A percentile compares a stretch with the other conserved stretches of the same genome.
phyloP scores from a whole-genome alignment of 1,140 invertebrate species.

The Penaeus indicus region DNA sequence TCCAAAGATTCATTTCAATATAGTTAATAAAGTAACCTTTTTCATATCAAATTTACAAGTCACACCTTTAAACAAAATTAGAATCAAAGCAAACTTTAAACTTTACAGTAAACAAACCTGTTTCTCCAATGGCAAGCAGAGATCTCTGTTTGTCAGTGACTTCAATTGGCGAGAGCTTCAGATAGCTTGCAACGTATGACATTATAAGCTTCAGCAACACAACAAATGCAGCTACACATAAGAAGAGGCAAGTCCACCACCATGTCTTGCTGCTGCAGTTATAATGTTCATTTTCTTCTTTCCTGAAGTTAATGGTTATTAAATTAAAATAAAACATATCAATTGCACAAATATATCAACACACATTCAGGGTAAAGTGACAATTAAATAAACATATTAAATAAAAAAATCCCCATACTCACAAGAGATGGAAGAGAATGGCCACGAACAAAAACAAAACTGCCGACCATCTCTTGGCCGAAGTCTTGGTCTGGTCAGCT shows the following conservation, averaged over 20 bases:
- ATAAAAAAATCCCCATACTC: not conserved
- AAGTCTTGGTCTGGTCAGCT: slow-evolving; percentile 22
- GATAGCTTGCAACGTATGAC: not conserved
- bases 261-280: slow-evolving; percentile 20
- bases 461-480: slow-evolving; percentile 24
- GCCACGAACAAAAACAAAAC: slow-evolving; percentile 33
- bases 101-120: slow-evolving; percentile 13
- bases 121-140: slow-evolving; percentile 33
- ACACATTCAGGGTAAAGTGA: no score
- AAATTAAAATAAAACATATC: no score
- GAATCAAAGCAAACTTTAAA: not conserved
- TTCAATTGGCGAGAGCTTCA: slow-evolving; percentile 39
- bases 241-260: slow-evolving; percentile 31
- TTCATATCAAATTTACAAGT: no score
- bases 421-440: slow-evolving; percentile 38
- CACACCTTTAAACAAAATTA: not conserved
- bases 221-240: not conserved
- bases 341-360: no score
- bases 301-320: not conserved
- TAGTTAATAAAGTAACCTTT: no score
- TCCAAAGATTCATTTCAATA: no score
- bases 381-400: no score
- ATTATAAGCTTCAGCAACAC: slow-evolving; percentile 37
- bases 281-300: not conserved
- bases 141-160: slow-evolving; percentile 43